Conservation (phyloP, 2,888 invertebrate species). For the Leptogaster cylindrica region DNA sequence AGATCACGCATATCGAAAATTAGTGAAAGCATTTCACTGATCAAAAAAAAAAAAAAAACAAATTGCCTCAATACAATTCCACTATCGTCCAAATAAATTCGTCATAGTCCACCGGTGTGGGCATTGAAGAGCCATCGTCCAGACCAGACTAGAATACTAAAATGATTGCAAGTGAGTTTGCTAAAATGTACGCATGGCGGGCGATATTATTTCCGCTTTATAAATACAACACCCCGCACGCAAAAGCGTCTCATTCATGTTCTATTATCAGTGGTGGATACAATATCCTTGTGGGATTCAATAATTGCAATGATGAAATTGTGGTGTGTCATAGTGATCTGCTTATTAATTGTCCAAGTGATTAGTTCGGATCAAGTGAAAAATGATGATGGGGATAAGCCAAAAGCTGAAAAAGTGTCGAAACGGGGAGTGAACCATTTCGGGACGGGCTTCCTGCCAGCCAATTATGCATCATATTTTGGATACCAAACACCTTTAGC, state of each 20-base stretch:
- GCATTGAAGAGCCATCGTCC: background rate
- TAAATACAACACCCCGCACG: slow-evolving; percentile 34
- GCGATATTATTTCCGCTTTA: slow-evolving; percentile 41
- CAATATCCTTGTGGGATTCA: no score
- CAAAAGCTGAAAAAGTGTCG: background rate
- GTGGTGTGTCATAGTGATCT: background rate
- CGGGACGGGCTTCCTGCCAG: slow-evolving; percentile 20
- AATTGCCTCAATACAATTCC: slow-evolving; percentile 13
- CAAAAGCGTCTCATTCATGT: slow-evolving; percentile 31
- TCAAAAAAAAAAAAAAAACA: background rate
- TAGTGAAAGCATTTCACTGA: slow-evolving; percentile 42
- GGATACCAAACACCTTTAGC: slow-evolving; percentile 27
- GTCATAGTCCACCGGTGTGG: slow-evolving; percentile 3
- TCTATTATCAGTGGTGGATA: no score
- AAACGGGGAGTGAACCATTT: slow-evolving; percentile 33
- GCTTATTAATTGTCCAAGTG: background rate
- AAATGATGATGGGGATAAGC: background rate
- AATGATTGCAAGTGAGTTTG: background rate
- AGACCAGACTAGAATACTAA: slow-evolving; percentile 34
- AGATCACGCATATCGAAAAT: slow-evolving; percentile 22
- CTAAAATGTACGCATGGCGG: slow-evolving; percentile 10
- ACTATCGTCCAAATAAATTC: slow-evolving; percentile 16
- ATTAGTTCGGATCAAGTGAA: background rate
- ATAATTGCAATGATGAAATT: no score
- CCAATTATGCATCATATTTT: slow-evolving; percentile 21